These are phyloP conservation scores for Nasonia longicornis DNA, from an alignment of 1,140 invertebrate genomes.

Conservation along the genomic window DNA sequence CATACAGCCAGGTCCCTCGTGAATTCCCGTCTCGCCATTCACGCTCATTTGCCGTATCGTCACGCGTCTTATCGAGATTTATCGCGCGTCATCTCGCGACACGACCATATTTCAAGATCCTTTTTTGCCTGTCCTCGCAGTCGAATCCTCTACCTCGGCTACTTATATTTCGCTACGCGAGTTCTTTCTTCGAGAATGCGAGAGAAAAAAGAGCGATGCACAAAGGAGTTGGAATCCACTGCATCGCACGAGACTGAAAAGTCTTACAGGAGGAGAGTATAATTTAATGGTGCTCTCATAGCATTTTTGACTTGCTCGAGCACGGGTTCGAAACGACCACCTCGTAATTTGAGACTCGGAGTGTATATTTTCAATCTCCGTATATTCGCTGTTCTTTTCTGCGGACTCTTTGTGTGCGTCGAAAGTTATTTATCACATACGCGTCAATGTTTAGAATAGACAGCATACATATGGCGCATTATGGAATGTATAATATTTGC, in stretches of 20 bases:
- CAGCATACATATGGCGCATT: too few relatives aligned
- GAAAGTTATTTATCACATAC: too few relatives aligned
- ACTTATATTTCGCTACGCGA: conserved; percentile 40
- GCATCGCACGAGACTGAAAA: not conserved
- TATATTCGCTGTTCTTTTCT: not conserved
- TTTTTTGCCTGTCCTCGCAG: conserved; percentile 21
- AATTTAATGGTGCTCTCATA: conserved; percentile 29
- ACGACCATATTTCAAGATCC: conserved; percentile 38
- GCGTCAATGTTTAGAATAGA: too few relatives aligned
- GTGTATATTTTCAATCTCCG: conserved; percentile 31
- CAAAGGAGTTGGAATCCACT: not conserved
- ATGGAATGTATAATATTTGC: too few relatives aligned
- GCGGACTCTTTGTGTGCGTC: too few relatives aligned
- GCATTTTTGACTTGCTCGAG: conserved; percentile 19
- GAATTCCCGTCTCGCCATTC: conserved; percentile 34
- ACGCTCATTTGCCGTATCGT: conserved; percentile 45
- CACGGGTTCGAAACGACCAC: not conserved
- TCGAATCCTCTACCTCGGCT: conserved; percentile 30
- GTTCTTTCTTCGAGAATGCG: conserved; percentile 5
- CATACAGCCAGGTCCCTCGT: conserved; percentile 8
- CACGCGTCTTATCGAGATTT: conserved; percentile 47
- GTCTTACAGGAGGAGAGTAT: not conserved
- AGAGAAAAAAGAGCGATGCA: not conserved
- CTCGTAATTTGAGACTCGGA: conserved; percentile 32
- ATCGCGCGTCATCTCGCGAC: conserved; percentile 38